These are phyloP conservation scores for Macrophya annulata DNA, from an alignment of 2,888 invertebrate species.

Conservation along the genomic window DNA sequence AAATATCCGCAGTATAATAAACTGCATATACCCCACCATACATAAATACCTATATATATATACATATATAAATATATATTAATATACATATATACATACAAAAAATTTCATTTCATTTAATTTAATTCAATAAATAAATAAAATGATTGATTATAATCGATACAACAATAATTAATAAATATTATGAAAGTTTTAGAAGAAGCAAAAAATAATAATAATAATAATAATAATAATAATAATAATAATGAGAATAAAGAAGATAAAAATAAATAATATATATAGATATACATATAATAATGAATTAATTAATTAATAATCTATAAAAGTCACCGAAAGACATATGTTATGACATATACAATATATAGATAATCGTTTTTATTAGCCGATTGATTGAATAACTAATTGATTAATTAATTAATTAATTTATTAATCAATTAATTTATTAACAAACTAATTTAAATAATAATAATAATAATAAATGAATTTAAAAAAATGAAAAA, in stretches of 20 bases:
- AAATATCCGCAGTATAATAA: no score
- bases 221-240: constrained; percentile 55
- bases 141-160: not conserved
- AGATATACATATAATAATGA: not conserved
- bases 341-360: not conserved
- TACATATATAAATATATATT: no score
- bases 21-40: no score
- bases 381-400: not conserved
- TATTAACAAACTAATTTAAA: constrained; percentile 56
- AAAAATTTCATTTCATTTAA: no score
- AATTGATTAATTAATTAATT: constrained; percentile 48
- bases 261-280: constrained; percentile 35
- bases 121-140: not conserved
- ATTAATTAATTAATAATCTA: constrained; percentile 57
- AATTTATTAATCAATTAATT: constrained; percentile 58
- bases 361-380: not conserved
- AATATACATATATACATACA: no score
- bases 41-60: no score
- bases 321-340: constrained; percentile 60
- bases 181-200: constrained; percentile 11
- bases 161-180: constrained; percentile 20
- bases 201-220: no score
- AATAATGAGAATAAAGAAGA: constrained; percentile 22
- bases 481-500: no score
- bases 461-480: not conserved